Evolutionary conservation across 2,113 vertebrate species (phyloP).

Genomic region (Sinocyclocheilus grahami): DNA sequence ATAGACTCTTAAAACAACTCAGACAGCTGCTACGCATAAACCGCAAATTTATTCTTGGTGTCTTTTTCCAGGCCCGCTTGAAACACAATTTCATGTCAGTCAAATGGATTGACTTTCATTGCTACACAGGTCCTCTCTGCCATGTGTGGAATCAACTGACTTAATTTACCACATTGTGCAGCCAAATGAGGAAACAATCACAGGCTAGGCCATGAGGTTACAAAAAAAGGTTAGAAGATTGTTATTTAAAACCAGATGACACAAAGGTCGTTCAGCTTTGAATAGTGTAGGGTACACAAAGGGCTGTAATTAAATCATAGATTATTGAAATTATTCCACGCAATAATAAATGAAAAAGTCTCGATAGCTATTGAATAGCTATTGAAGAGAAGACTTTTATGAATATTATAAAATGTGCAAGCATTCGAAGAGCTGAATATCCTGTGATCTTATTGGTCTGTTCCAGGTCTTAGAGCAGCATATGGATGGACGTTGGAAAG

Average conservation of each 20-base stretch:
- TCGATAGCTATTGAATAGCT: neutral
- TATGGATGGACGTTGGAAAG: constrained; percentile 92
- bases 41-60: neutral
- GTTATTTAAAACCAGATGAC: constrained; percentile 30
- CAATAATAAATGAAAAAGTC: neutral
- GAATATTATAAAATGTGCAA: neutral
- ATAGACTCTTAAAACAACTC: neutral
- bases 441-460: constrained; percentile 8
- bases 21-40: neutral
- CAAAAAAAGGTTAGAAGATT: constrained; percentile 9
- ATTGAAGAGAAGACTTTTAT: neutral
- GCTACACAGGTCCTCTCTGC: constrained; percentile 9
- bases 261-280: neutral
- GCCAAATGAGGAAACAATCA: constrained; percentile 46
- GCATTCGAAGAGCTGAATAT: neutral
- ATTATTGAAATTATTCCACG: neutral
- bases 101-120: constrained; percentile 1
- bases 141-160: constrained; percentile 47
- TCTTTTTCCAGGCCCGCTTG: neutral
- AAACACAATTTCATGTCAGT: neutral
- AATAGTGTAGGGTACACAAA: neutral
- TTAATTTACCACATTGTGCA: constrained; percentile 33
- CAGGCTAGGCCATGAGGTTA: constrained; percentile 27
- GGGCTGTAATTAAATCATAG: neutral
- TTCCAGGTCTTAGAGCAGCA: constrained; percentile 93